Conservation (phyloP, 2,113 vertebrate genomes). For the Xenopus borealis region DNA sequence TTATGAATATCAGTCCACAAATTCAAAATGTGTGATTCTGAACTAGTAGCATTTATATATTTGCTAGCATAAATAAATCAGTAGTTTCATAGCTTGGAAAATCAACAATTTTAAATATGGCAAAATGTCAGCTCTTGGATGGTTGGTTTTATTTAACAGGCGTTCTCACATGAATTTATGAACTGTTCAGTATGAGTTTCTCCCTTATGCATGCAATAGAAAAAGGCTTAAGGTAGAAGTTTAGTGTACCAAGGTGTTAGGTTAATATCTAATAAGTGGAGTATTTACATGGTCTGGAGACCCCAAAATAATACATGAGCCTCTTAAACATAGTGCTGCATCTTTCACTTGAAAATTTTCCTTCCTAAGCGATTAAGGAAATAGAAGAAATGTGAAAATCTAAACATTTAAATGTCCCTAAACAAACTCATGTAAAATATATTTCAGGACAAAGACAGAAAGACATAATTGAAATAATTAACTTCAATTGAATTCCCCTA, state of each 20-base stretch:
- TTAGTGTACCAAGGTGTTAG: slow-evolving; percentile 69
- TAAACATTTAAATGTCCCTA: too few relatives aligned
- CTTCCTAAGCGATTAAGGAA: slow-evolving; percentile 30
- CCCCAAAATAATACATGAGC: slow-evolving; percentile 55
- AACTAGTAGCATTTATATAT: slow-evolving; percentile 45
- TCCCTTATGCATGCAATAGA: slow-evolving; percentile 68
- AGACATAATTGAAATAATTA: too few relatives aligned
- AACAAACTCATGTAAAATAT: too few relatives aligned
- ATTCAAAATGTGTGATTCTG: slow-evolving; percentile 46
- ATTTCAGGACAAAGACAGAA: too few relatives aligned
- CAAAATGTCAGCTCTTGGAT: slow-evolving; percentile 73
- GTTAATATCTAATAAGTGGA: slow-evolving; percentile 75
- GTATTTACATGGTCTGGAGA: slow-evolving; percentile 72
- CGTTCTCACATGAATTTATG: slow-evolving; percentile 73
- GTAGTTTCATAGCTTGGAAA: slow-evolving; percentile 59
- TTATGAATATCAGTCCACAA: slow-evolving; percentile 43
- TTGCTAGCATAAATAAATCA: slow-evolving; percentile 64
- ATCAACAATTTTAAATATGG: slow-evolving; percentile 73
- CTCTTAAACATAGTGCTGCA: slow-evolving; percentile 64
- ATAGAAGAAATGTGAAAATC: slow-evolving; percentile 3
- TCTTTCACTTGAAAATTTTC: slow-evolving; percentile 55
- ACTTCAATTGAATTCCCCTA: too few relatives aligned
- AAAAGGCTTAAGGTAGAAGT: slow-evolving; percentile 75
- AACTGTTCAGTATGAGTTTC: slow-evolving; percentile 75
- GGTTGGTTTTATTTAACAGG: slow-evolving; percentile 75